Evolutionary conservation across 2,888 invertebrate species (phyloP), one percentile per base, ranked within the genome.

Genomic region (Mimachlamys varia): DNA sequence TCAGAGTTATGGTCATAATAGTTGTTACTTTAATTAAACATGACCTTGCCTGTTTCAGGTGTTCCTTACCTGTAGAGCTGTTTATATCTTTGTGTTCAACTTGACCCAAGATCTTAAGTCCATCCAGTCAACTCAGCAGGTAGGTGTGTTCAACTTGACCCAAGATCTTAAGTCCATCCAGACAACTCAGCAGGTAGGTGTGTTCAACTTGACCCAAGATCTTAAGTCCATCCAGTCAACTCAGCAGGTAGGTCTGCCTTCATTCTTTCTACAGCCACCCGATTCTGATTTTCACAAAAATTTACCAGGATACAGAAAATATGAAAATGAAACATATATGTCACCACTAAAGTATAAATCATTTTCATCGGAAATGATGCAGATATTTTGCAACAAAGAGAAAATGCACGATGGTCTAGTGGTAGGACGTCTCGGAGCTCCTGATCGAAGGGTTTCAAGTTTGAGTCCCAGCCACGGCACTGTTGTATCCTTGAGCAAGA

Each of bases 1-100:
- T 44, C 44, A 7, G 44, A 7, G 44, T 44, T 44, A 44, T 7
- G 53, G n/a, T 12, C 7, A 37, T 3, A 19, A 44, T 7, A 88
- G 12, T 88, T 1, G 22, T 88, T 1, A n/a, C 50, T 10, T 88
- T 44, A 88, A 0, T 33, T 19, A 88, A 88, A 3, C 49, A 22
- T 27, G 15, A 5, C 12, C 10, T 37, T 49, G 89, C 2, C n/a
- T 33, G 44, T 93, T 94, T n/a, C 94, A 96, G 96, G 95, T 97
- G 88, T 96, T 97, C 92, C 93, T 96, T 38, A 95, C 96, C 0
- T 94, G 95, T 27, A 93, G 97, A 93, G 96, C 96, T 90, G 95
- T 97, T 44, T 97, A 97, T 91, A 93, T 97, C 38, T 95, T 97
- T 90, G 97, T 97, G 38, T 96, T 97, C 94, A 96, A 97, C 93